These are phyloP conservation scores for Amblyteles armatorius DNA, from an alignment of 2,888 invertebrate genomes.

Conservation along the genomic window DNA sequence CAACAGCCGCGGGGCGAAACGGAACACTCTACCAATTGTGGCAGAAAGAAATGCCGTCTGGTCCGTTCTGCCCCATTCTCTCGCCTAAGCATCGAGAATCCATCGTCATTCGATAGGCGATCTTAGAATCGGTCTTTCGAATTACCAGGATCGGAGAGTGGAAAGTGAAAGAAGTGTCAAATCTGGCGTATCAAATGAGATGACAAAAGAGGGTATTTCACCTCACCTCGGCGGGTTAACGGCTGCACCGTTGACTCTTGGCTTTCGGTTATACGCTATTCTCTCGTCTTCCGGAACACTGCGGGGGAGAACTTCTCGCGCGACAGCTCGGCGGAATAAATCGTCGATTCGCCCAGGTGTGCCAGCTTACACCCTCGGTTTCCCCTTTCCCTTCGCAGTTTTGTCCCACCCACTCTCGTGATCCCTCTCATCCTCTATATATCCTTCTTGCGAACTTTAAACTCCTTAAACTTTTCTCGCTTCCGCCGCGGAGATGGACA, in stretches of 20 bases:
- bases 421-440: conserved; percentile 46
- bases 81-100: not conserved
- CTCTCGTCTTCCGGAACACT: conserved; percentile 9
- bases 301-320: conserved; percentile 3
- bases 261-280: not conserved
- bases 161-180: not conserved
- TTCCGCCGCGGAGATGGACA: conserved; percentile 42
- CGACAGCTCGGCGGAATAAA: conserved; percentile 74
- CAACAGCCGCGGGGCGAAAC: no score
- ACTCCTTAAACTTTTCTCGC: conserved; percentile 66
- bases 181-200: not conserved
- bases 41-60: not conserved
- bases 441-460: conserved; percentile 58
- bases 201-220: not conserved
- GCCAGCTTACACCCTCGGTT: conserved; percentile 23
- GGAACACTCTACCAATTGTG: no score
- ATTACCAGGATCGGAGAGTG: not conserved
- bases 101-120: not conserved
- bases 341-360: conserved; percentile 72
- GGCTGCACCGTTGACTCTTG: conserved; percentile 15
- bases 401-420: conserved; percentile 45
- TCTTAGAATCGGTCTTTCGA: not conserved
- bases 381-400: conserved; percentile 3
- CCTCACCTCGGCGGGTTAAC: not conserved
- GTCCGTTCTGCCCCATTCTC: not conserved